These are phyloP conservation scores for Ranitomeya imitator DNA, from an alignment of 2,113 vertebrate genomes.

Conservation along the genomic window DNA sequence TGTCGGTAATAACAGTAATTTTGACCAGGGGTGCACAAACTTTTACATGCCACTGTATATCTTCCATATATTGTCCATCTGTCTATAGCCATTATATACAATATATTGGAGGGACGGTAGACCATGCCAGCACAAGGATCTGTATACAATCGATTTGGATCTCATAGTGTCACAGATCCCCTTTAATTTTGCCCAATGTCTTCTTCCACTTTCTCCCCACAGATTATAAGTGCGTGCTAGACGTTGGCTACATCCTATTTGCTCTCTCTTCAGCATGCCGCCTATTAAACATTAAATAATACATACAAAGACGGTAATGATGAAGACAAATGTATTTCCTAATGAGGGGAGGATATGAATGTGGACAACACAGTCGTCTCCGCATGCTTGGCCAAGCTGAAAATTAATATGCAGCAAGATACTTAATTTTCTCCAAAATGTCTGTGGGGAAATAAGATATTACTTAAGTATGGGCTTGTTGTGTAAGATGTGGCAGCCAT, in stretches of 20 bases:
- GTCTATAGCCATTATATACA: too few relatives aligned
- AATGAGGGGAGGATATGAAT: slow-evolving; percentile 10
- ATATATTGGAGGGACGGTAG: too few relatives aligned
- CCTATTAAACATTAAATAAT: slow-evolving; percentile 13
- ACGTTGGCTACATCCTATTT: background rate
- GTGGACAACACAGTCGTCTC: background rate
- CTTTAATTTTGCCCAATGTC: too few relatives aligned
- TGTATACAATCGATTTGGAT: too few relatives aligned
- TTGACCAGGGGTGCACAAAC: too few relatives aligned
- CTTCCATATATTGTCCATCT: too few relatives aligned
- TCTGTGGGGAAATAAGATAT: slow-evolving; percentile 57
- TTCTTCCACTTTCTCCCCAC: too few relatives aligned
- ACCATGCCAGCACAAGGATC: too few relatives aligned
- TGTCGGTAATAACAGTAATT: too few relatives aligned
- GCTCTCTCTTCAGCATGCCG: background rate
- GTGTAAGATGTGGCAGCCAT: slow-evolving; percentile 41
- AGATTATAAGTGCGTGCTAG: background rate
- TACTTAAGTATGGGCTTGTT: slow-evolving; percentile 60
- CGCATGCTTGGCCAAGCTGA: slow-evolving; percentile 46
- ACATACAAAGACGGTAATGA: slow-evolving; percentile 3
- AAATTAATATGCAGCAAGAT: slow-evolving; percentile 11
- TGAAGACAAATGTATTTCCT: slow-evolving; percentile 46
- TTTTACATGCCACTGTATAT: too few relatives aligned
- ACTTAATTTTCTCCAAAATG: slow-evolving; percentile 48
- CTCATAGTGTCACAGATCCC: too few relatives aligned